Conservation (phyloP, 2,888 invertebrate species). For the Synergus japonicus region DNA sequence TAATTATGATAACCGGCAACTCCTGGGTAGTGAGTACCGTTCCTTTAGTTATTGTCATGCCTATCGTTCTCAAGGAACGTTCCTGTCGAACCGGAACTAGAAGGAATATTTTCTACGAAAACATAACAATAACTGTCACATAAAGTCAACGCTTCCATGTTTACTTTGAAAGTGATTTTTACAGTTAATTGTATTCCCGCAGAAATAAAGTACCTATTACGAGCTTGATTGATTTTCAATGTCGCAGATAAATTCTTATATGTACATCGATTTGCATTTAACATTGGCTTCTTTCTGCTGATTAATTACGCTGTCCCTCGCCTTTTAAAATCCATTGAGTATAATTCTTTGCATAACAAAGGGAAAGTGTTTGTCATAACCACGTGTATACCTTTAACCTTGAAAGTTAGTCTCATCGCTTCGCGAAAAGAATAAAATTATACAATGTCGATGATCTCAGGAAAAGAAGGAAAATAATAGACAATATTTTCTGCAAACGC, state of each 20-base stretch:
- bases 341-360: conserved; percentile 55
- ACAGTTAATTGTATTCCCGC: neutral
- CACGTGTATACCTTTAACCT: conserved; percentile 49
- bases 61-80: conserved; percentile 21
- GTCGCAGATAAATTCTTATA: neutral
- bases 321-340: conserved; percentile 3
- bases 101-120: neutral
- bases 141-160: neutral
- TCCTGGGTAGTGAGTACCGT: conserved; percentile 27
- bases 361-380: conserved; percentile 56
- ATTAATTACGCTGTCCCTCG: conserved; percentile 6
- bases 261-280: neutral
- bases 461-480: conserved; percentile 35
- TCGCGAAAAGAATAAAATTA: conserved; percentile 19
- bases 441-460: conserved; percentile 29
- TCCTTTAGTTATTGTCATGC: conserved; percentile 25
- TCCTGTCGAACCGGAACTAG: neutral
- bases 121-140: neutral
- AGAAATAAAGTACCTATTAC: neutral
- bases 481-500: conserved; percentile 32
- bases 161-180: neutral
- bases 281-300: neutral
- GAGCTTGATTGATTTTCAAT: neutral
- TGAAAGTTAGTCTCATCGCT: conserved; percentile 46
- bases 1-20: conserved; percentile 28